phyloP scores from a whole-genome alignment of 2,113 vertebrate species.

The Amblyornis subalaris region DNA sequence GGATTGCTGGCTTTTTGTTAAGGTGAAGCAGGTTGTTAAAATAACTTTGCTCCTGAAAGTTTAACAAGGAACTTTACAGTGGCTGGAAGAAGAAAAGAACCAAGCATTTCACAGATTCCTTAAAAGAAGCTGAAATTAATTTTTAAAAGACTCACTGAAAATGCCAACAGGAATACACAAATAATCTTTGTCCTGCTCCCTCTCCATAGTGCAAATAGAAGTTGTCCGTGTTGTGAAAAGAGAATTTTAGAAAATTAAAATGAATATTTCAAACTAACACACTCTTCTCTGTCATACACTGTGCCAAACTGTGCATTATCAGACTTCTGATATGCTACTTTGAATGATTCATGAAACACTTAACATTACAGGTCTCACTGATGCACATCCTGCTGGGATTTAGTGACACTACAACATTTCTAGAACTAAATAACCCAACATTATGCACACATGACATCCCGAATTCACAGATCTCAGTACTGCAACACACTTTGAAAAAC shows the following conservation, averaged over 20 bases:
- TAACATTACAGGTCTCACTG: neutral
- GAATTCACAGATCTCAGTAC: neutral
- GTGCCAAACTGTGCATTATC: constrained; percentile 21
- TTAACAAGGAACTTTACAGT: neutral
- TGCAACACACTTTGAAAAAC: neutral
- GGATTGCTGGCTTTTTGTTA: neutral
- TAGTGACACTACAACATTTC: neutral
- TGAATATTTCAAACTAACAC: neutral
- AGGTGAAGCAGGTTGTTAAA: neutral
- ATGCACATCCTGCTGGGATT: neutral
- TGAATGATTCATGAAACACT: neutral
- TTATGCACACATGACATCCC: neutral
- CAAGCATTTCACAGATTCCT: neutral
- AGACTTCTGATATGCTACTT: neutral
- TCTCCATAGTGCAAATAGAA: neutral
- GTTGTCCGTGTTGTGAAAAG: neutral
- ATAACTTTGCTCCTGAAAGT: neutral
- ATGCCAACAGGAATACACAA: neutral
- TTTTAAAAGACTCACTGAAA: neutral
- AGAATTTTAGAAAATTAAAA: neutral
- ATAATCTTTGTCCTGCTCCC: neutral
- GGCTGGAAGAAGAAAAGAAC: neutral
- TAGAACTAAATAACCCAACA: neutral
- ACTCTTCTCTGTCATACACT: neutral
- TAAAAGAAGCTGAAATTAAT: neutral